These are phyloP conservation scores for Oreochromis niloticus DNA, from an alignment of 2,113 vertebrate genomes.

Conservation along the genomic window DNA sequence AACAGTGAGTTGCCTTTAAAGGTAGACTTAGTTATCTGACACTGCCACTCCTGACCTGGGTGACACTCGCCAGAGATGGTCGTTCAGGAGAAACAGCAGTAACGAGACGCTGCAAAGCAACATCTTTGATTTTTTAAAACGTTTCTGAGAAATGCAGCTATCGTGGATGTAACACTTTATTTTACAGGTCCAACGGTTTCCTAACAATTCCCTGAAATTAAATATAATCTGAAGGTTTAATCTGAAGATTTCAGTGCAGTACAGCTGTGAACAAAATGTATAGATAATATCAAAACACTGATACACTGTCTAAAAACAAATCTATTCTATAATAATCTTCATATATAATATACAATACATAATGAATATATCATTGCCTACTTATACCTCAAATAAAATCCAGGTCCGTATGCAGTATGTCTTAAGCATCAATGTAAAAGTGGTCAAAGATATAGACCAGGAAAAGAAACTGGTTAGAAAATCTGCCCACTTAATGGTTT, in stretches of 20 bases:
- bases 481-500: background rate
- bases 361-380: rapidly evolving
- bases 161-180: rapidly evolving
- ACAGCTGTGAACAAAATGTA: background rate
- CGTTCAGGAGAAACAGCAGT: background rate
- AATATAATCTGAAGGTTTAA: background rate
- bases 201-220: background rate
- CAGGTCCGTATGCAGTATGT: background rate
- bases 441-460: background rate
- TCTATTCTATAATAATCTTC: background rate
- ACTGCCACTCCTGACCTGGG: background rate
- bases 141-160: background rate
- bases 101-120: background rate
- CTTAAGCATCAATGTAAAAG: background rate
- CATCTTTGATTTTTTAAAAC: background rate
- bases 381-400: background rate
- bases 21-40: constrained; percentile 28
- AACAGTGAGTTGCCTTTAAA: constrained; percentile 57
- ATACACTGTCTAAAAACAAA: background rate
- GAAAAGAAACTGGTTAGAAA: background rate
- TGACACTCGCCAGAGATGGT: background rate
- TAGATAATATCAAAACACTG: background rate
- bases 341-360: background rate
- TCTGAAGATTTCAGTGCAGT: background rate
- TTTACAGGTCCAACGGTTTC: rapidly evolving